phyloP scores from a whole-genome alignment of 2,113 vertebrate species.

The Illadopsis cleaveri region DNA sequence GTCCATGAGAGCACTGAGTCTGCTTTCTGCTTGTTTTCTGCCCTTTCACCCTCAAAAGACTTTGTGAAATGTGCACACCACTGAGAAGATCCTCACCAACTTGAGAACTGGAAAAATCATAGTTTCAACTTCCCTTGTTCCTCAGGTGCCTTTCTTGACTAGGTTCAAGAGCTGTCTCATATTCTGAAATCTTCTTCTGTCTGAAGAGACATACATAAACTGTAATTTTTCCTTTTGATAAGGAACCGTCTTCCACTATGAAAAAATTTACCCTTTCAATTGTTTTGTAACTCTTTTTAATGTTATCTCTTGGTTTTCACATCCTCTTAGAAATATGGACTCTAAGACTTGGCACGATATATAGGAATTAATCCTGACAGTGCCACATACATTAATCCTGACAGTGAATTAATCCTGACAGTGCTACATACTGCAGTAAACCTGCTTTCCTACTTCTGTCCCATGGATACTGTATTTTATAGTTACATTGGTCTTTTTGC shows the following conservation, averaged over 20 bases:
- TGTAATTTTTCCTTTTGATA: background rate
- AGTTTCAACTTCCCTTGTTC: background rate
- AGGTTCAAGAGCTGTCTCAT: background rate
- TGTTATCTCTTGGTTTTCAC: background rate
- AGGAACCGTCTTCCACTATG: background rate
- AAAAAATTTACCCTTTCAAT: background rate
- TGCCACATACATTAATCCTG: background rate
- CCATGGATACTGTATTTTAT: background rate
- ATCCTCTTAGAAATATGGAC: background rate
- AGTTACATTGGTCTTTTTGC: background rate
- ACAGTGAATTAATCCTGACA: background rate
- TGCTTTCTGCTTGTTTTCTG: background rate
- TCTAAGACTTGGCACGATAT: fast-evolving
- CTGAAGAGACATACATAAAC: background rate
- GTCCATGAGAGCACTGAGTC: background rate
- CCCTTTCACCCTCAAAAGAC: background rate
- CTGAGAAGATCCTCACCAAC: background rate
- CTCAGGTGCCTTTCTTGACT: background rate
- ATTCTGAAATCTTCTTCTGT: background rate
- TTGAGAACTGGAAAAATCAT: background rate
- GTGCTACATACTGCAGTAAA: background rate
- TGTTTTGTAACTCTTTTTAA: background rate
- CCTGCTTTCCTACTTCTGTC: background rate
- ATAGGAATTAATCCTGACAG: background rate
- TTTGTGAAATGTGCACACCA: background rate